phyloP scores from a whole-genome alignment of 1,140 invertebrate species.

The Formica selysi region DNA sequence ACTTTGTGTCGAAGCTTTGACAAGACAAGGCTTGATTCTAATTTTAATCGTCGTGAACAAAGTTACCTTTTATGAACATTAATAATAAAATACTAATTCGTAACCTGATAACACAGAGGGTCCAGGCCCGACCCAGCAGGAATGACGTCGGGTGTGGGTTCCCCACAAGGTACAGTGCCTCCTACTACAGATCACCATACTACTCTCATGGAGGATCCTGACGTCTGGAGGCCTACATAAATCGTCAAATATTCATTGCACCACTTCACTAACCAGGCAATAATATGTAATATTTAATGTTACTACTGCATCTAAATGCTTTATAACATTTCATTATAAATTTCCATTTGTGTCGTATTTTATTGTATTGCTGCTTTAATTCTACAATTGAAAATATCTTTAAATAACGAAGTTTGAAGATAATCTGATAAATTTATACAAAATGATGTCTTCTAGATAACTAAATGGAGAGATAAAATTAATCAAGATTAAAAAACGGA shows the following conservation, averaged over 20 bases:
- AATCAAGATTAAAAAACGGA: not conserved
- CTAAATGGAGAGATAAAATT: too few species aligned
- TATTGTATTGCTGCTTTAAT: not conserved
- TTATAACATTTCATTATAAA: not conserved
- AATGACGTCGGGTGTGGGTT: constrained; percentile 90
- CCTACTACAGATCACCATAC: constrained; percentile 90
- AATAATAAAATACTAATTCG: constrained; percentile 68
- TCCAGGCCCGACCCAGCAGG: constrained; percentile 93
- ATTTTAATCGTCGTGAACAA: not conserved
- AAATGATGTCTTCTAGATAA: not conserved
- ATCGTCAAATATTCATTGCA: constrained; percentile 86
- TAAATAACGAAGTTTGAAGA: not conserved
- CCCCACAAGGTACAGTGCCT: constrained; percentile 88
- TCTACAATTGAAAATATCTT: not conserved
- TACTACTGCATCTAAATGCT: constrained; percentile 48
- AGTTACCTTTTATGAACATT: constrained; percentile 5
- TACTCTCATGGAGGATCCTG: constrained; percentile 95
- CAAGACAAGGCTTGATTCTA: not conserved
- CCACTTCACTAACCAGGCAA: constrained; percentile 86
- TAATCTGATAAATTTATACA: not conserved
- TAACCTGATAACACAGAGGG: constrained; percentile 89
- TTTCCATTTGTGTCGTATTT: not conserved
- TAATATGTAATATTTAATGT: constrained; percentile 80
- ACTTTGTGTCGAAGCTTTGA: not conserved
- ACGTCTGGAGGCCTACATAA: constrained; percentile 96